phyloP scores from a whole-genome alignment of 2,797 vertebrate species.

The Dipus sagitta region DNA sequence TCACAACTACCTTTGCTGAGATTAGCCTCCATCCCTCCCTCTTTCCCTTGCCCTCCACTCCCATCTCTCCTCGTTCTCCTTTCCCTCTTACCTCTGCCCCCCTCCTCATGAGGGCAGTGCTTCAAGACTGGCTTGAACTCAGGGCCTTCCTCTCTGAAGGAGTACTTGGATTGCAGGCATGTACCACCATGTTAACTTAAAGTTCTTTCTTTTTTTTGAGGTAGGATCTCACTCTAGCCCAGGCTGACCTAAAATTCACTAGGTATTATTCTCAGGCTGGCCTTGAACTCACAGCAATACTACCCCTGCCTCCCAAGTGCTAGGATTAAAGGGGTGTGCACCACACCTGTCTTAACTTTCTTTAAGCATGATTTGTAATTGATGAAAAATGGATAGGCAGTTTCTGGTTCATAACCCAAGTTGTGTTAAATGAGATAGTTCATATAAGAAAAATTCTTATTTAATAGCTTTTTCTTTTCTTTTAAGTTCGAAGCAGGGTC shows the following conservation, averaged over 20 bases:
- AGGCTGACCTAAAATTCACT: too few relatives aligned
- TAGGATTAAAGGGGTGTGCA: not conserved
- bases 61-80: too few relatives aligned
- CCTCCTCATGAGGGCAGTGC: too few relatives aligned
- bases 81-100: too few relatives aligned
- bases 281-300: not conserved
- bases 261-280: not conserved
- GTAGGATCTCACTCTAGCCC: not conserved
- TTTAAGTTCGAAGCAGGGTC: too few relatives aligned
- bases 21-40: not conserved
- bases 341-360: not conserved
- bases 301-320: not conserved
- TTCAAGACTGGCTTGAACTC: too few relatives aligned
- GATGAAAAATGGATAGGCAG: not conserved
- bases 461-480: not conserved
- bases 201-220: not conserved
- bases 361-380: not conserved
- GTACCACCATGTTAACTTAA: too few relatives aligned
- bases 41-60: not conserved
- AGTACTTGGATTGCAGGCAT: too few relatives aligned
- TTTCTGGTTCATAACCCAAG: not conserved
- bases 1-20: not conserved
- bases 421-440: not conserved
- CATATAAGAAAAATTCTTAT: not conserved
- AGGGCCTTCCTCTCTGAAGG: too few relatives aligned